phyloP scores from a whole-genome alignment of 2,888 invertebrate genomes.

The Himalopsyche japonica region DNA sequence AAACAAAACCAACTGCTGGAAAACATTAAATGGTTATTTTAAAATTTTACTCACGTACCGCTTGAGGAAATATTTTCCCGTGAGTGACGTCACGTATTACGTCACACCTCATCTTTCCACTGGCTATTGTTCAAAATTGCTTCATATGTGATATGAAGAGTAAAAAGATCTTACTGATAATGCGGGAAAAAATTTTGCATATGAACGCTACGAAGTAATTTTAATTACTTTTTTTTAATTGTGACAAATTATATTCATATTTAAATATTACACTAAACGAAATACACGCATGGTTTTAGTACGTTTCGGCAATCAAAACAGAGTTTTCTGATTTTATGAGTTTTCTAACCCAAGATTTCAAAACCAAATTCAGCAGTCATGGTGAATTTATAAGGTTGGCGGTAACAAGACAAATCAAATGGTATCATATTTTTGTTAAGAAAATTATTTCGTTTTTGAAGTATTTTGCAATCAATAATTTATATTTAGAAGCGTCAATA shows the following conservation, averaged over 20 bases:
- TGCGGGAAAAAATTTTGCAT: not conserved
- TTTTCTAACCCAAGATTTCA: too few species aligned
- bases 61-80: not conserved
- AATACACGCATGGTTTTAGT: too few species aligned
- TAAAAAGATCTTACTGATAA: not conserved
- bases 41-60: not conserved
- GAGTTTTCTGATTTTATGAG: too few species aligned
- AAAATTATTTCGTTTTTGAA: too few species aligned
- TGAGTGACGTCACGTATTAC: constrained; percentile 1
- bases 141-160: not conserved
- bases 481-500: too few species aligned
- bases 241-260: not conserved
- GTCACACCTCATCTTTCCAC: not conserved
- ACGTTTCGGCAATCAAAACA: too few species aligned
- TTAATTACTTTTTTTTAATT: not conserved
- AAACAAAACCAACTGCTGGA: not conserved
- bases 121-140: not conserved
- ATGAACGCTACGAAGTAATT: not conserved
- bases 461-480: too few species aligned
- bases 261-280: too few species aligned
- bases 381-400: too few species aligned
- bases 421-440: too few species aligned
- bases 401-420: too few species aligned
- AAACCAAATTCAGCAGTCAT: too few species aligned
- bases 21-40: not conserved